Evolutionary conservation across 2,888 invertebrate species (phyloP), one percentile per base, ranked within the genome.

Genomic region (Drosophila siamana): DNA sequence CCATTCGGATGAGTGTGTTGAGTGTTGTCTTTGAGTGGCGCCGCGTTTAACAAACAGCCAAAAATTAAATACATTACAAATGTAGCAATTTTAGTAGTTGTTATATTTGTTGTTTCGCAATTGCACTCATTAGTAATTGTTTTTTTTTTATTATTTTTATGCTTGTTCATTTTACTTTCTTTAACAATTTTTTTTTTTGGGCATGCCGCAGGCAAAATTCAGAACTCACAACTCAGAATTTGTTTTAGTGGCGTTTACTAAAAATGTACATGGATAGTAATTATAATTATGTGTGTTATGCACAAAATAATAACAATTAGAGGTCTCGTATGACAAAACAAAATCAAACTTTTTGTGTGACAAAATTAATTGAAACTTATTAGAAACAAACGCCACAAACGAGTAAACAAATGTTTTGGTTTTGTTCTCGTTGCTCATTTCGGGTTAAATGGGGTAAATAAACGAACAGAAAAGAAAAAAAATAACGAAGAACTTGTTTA

Each of bases 141-240:
- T 13, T 11, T 4, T 0, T 13, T 3, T 43, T 4, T 5, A 30
- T 43, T 16, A 11, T 22, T 56, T 28, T 52, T 22, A 13, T 22
- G 46, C 44, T 64, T 52, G 50, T 57, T 70, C 41, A 36, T 48
- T 40, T 28, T n/a, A 30, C 44, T n/a, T 41, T 38, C 30, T 48
- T 46, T 41, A 22, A 16, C n/a, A 7, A 6, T 62, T 19, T 1
- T 19, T 19, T n/a, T n/a, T 72, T 52, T 66, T 55, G 38, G 64
- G 69, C 83, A 83, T 83, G 80, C 83, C 83, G 84, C 83, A 88
- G 88, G 83, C 83, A 86, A 69, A 68, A 82, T 59, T 80, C 59
- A 69, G 64, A 78, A 78, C 80, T 78, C 69, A 71, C 61, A 82
- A 85, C 63, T 83, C 80, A 71, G 73, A 68, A 77, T 47, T 61